Percentiles rank a stretch among this genome's conserved stretches.
Evolutionary conservation across 2,797 vertebrate genomes (phyloP).

Genomic region (Diplodus sargus): DNA sequence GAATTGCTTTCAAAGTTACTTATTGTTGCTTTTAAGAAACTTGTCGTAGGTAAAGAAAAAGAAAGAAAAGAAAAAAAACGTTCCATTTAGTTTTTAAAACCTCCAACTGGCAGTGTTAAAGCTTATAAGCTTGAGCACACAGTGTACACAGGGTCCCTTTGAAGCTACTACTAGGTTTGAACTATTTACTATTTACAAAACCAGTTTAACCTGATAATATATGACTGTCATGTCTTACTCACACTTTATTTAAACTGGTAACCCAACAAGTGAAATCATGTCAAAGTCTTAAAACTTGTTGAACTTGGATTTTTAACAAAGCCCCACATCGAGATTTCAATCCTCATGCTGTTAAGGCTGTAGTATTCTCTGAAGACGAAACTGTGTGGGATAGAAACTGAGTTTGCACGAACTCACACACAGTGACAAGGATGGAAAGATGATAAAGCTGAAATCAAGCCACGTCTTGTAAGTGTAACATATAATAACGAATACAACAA

Average conservation of each 20-base stretch:
- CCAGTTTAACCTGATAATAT: slow-evolving; percentile 2
- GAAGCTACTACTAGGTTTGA: background rate
- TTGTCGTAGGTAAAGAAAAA: too few relatives aligned
- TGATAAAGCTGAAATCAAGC: background rate
- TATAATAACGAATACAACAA: too few relatives aligned
- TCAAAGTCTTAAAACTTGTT: background rate
- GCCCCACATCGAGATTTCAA: background rate
- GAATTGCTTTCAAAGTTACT: too few relatives aligned
- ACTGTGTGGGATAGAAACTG: background rate
- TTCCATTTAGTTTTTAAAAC: background rate
- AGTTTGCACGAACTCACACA: background rate
- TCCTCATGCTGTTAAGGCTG: background rate
- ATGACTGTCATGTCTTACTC: background rate
- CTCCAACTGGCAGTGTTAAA: background rate
- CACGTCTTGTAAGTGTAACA: background rate
- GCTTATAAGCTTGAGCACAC: background rate
- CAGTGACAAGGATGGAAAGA: background rate
- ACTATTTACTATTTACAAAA: background rate
- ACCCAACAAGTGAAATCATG: background rate
- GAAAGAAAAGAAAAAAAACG: background rate
- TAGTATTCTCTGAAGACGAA: background rate
- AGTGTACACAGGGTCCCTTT: background rate
- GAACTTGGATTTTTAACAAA: background rate
- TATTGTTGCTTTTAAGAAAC: too few relatives aligned
- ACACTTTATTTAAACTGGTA: background rate